A percentile compares a stretch with the other conserved stretches of the same genome.
These are phyloP conservation scores for Rhinoptilus africanus DNA, from an alignment of 2,113 vertebrate genomes.

Conservation along the genomic window DNA sequence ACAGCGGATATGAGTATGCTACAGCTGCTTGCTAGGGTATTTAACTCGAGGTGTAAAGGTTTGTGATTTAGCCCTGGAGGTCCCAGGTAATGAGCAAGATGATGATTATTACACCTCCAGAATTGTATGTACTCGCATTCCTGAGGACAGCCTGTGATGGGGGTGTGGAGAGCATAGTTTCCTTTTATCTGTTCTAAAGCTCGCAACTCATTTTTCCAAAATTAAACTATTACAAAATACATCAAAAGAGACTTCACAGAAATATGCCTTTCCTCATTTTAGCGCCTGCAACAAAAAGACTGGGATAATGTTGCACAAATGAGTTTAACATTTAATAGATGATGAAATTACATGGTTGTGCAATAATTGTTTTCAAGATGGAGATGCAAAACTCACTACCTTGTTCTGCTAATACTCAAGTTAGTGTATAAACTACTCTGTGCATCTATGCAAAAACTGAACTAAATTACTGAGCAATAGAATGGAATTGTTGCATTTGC, in stretches of 20 bases:
- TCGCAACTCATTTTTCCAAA: background rate
- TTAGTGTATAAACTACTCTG: background rate
- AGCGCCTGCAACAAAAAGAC: background rate
- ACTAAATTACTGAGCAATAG: background rate
- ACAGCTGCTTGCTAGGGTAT: conserved; percentile 49
- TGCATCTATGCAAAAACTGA: background rate
- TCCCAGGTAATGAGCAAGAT: conserved; percentile 26
- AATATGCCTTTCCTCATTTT: background rate
- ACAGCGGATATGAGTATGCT: conserved; percentile 35
- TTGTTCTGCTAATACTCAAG: background rate
- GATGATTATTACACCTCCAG: conserved; percentile 37
- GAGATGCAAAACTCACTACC: background rate
- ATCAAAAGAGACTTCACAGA: conserved; percentile 37
- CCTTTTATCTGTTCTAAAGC: background rate
- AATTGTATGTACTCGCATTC: background rate
- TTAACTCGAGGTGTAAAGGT: conserved; percentile 30
- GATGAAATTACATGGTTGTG: conserved; percentile 4
- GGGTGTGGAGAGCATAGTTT: background rate
- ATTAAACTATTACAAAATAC: conserved; percentile 37
- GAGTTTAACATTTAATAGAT: conserved; percentile 9
- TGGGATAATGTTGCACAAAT: conserved; percentile 13
- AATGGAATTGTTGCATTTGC: background rate
- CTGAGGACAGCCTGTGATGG: background rate
- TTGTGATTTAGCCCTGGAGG: conserved; percentile 45
- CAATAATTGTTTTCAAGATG: background rate